Evolutionary conservation across 2,113 vertebrate species (phyloP), one percentile per base, ranked within the genome.

Genomic region (Aphelocoma coerulescens): DNA sequence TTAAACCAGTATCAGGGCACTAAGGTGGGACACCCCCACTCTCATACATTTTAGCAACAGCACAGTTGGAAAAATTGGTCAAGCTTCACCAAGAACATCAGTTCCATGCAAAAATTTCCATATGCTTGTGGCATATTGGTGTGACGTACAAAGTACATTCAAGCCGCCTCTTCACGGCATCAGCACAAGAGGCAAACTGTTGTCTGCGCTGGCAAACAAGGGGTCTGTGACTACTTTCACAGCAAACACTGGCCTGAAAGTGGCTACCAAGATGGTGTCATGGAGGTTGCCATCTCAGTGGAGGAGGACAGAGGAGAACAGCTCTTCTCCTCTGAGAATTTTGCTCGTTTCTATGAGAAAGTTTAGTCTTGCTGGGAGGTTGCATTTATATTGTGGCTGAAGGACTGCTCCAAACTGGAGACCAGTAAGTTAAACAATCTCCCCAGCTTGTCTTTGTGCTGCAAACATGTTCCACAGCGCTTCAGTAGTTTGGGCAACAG

Each of bases 381-480:
- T 93, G 62, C 96, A 96, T 96, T 97, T 97, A 93, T 92, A 80
- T 90, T 97, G 95, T 54, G 83, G 93, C 88, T 86, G 85, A 92
- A 95, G 61, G 61, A 84, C 78, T 23, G 21, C 85, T 96, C 92
- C 86, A 81, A 92, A 92, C 86, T 96, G 85, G 92, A 96, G 95
- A 95, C 92, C 92, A 93, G 63, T 95, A 96, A 95, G 76, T 81
- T 97, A 97, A 96, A 96, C 96, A 96, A 96, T 49, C 68, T 86
- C 83, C 91, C 83, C 73, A 89, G 93, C 55, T 97, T 89, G 72
- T 80, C 95, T 94, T 91, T 81, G 85, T 84, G 83, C 88, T 92
- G 68, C 91, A 93, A 94, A 96, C 74, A 93, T 77, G 90, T 96
- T 95, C 85, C 90, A 88, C 75, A 52, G 63, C 0, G 27, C 82